Base-by-base conservation (phyloP, 2,797 vertebrate species). In the Orientallactaga sibirica region DNA sequence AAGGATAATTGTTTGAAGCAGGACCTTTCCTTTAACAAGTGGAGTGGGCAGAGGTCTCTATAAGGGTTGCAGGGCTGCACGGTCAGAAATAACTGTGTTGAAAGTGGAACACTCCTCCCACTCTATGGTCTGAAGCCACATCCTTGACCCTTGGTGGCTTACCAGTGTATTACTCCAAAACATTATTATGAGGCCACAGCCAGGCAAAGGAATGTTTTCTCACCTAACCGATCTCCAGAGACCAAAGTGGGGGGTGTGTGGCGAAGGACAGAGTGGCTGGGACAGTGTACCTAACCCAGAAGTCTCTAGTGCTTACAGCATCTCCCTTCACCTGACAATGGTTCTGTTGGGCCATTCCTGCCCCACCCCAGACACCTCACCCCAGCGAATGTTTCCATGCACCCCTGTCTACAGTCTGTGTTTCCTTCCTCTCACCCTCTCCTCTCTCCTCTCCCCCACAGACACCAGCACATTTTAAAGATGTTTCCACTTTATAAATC, bases 401-500 rank as follows among this genome's bases (percentile, higher is more conserved):
- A n/a, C 67, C 52, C n/a, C 70, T 19, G 70, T 71, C 48, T 48
- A 12, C 16, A 0, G 14, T 15, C 82, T 48, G 85, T 22, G 7
- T 73, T 90, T 88, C 70, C 70, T 85, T 91, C 94, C 86, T 83
- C 87, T 93, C 83, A 20, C 71, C 10, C 95, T 96, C 96, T 97
- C 98, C 97, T 97, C 96, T 85, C 7, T 11, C 48, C 41, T 84
- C 84, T 94, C 95, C 96, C 95, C 95, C 96, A 97, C 96, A 96
- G 96, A 97, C 96, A 97, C 96, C 82, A 97, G 95, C 1, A 87
- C 98, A 98, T 98, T 98, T 98, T 98, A 98, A 98, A 98, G 98
- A 98, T 98, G 98, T 98, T 98, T 98, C 98, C 98, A 98, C 98
- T 98, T 98, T 98, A 98, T 98, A 98, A 98, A 98, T 98, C 98